Base-by-base conservation (phyloP, 2,888 invertebrate genomes). In the Acronicta leporina region DNA sequence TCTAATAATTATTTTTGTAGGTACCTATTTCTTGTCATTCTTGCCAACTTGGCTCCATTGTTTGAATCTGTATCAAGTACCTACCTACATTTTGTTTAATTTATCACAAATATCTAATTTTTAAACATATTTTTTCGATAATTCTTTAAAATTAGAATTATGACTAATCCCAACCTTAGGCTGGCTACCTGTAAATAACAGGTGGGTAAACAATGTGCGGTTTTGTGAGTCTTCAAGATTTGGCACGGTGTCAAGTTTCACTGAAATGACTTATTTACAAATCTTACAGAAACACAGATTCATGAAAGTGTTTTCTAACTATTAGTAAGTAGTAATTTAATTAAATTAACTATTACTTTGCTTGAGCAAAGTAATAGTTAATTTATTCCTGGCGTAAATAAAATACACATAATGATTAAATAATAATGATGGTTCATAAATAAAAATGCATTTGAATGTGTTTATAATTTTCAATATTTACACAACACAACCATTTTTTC, bases 141-240 rank as follows among this genome's bases (percentile, higher is more conserved):
- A 35, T 35, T 5, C 6, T 27, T 27, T 27, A 27, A 27, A 27
- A 47, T 14, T 14, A 15, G 50, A 60, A 47, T 49, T 16, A 65
- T 84, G 82, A 81, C 66, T 83, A 76, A 82, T 69, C 46, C 53
- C 62, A 74, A 81, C 82, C 86, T 87, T 84, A 84, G 68, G 74
- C 68, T 81, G 88, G 84, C 89, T 89, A 89, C 88, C 90, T 91
- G 90, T 87, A 88, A 88, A 87, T 85, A 86, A 77, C 83, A 81
- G 83, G 85, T 82, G 82, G 71, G 77, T 86, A 87, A 87, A 86
- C 85, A 85, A 79, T 69, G 65, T 63, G 73, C 47, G 62, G 43
- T 20, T 74, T 82, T 75, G 71, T 75, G 74, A 78, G 80, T 75
- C 61, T 62, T 52, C 50, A 71, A 56, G 52, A 71, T 65, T 84